A percentile compares a stretch with the other conserved stretches of the same genome.
phyloP scores from a whole-genome alignment of 2,797 vertebrate species.

The Acridotheres tristis region DNA sequence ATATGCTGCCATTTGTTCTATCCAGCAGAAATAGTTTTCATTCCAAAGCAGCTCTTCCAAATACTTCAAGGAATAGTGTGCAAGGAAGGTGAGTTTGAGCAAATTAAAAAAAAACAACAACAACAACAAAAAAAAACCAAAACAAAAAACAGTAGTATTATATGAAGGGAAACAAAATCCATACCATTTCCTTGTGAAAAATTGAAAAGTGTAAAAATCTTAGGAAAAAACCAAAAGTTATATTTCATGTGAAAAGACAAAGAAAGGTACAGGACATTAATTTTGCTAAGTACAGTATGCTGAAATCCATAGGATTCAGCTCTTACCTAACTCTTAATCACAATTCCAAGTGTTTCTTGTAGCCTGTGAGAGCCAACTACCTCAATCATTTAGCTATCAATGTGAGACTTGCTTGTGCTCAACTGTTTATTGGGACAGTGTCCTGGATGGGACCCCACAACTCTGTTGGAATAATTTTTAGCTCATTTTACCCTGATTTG shows the following conservation, averaged over 20 bases:
- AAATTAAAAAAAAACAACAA: not conserved
- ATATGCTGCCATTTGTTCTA: constrained; percentile 25
- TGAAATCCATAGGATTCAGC: not conserved
- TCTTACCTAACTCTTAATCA: not conserved
- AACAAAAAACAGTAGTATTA: not conserved
- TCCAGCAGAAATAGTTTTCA: not conserved
- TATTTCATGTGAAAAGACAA: not conserved
- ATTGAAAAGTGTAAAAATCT: accelerated
- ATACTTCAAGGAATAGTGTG: not conserved
- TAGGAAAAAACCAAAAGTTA: not conserved
- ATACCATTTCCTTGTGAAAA: not conserved
- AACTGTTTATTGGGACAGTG: not conserved
- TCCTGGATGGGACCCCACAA: not conserved
- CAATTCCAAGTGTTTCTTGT: not conserved
- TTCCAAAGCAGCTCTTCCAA: constrained; percentile 1
- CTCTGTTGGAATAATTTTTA: not conserved
- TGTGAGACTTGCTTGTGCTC: not conserved
- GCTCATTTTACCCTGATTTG: not conserved
- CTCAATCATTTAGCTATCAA: accelerated
- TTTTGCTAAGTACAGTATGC: not conserved
- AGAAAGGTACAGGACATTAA: not conserved
- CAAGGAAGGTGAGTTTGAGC: not conserved
- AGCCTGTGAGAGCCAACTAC: not conserved
- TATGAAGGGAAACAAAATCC: not conserved
- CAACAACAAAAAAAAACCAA: not conserved